Base-by-base conservation (phyloP, 1,140 invertebrate genomes). In the Caenorhabditis tropicalis region DNA sequence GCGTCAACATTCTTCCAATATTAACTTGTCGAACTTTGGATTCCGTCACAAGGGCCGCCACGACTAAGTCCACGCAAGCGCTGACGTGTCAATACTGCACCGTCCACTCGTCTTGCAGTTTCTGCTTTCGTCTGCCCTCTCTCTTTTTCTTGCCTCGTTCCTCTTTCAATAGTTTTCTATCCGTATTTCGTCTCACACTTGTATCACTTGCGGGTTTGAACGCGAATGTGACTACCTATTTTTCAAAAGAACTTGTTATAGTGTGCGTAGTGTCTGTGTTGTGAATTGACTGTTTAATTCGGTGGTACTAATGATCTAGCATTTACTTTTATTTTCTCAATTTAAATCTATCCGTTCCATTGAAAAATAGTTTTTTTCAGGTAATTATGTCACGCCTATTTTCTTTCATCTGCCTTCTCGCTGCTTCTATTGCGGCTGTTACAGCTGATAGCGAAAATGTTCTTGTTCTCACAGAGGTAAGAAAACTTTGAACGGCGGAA, bases 391-490 rank as follows among this genome's bases (percentile, higher is more conserved):
- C 65, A 83, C 86, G 46, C 49, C 16, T 36, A 43, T n/a, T 27
- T 9, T 65, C 58, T 46, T 24, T 85, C 12, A 46, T 39, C 27
- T 36, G 65, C n/a, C 74, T 87, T 58, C 46, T 84, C n/a, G 82
- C 87, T 27, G 79, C 56, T 31, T 83, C 86, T 16, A 74, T 79
- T 87, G 79, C 56, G 36, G 74, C 70, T 24, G 49, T 70, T 2
- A 33, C 15, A 10, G 90, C 91, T 51, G 89, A 90, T 31, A 90
- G 91, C 58, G 89, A 90, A 49, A 90, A 90, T 79, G 89, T 90
- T 43, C 79, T 90, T 31, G 90, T 90, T 48, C 82, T 90, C 70
- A 91, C 89, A 19, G 88, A 87, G 86, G 87, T 86, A 87, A 82
- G n/a, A n/a, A n/a, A n/a, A 79, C 74, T 85, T 65, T 60, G 29